phyloP scores from a whole-genome alignment of 2,113 vertebrate genomes.

The Labeo rohita region DNA sequence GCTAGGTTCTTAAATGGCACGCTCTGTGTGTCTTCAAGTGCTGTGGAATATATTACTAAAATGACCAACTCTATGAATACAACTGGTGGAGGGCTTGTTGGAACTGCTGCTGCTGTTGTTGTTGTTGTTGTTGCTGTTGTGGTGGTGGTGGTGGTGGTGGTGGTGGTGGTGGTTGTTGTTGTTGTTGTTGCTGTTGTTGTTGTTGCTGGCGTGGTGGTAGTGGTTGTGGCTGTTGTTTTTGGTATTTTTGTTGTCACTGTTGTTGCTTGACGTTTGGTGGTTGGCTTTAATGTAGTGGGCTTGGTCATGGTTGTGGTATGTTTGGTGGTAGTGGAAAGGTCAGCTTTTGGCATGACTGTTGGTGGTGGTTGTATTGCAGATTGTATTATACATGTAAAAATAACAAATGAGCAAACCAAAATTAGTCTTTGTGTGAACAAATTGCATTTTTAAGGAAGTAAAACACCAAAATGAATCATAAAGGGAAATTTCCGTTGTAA shows the following conservation, averaged over 20 bases:
- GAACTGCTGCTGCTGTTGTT: not conserved
- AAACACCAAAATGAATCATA: too few relatives aligned
- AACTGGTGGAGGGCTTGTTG: constrained; percentile 10
- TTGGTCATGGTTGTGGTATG: too few relatives aligned
- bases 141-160: not conserved
- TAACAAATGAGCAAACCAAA: not conserved
- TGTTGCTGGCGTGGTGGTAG: not conserved
- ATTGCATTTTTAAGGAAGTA: too few relatives aligned
- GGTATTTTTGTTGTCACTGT: too few relatives aligned
- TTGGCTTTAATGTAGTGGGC: not conserved
- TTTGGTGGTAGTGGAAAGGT: too few relatives aligned
- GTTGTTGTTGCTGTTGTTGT: not conserved
- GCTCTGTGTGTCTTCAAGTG: not conserved
- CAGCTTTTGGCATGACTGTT: too few relatives aligned
- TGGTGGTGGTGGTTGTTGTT: not conserved
- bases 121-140: not conserved
- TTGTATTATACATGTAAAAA: not conserved
- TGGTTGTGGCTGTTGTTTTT: not conserved
- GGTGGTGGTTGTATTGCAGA: not conserved
- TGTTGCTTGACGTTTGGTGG: too few relatives aligned
- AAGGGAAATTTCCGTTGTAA: too few relatives aligned
- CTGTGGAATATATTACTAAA: not conserved
- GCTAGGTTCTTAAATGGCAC: not conserved
- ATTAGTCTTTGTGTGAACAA: too few relatives aligned
- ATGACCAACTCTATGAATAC: constrained; percentile 10